A percentile compares a stretch with the other conserved stretches of the same genome.
Evolutionary conservation across 2,888 invertebrate genomes (phyloP).

Genomic region (Melieria picta): DNA sequence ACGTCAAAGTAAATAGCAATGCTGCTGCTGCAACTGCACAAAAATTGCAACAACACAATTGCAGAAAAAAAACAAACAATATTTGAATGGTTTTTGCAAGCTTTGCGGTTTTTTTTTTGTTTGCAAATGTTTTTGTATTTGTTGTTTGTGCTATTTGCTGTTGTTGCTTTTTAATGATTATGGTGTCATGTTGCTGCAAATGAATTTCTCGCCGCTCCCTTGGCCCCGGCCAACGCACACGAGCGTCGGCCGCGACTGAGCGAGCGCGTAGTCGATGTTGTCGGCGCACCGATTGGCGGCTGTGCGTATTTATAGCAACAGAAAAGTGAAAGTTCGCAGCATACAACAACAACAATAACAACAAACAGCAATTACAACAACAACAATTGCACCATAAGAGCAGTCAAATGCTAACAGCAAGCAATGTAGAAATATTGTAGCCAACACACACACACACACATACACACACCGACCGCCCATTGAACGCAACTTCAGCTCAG

Average conservation of each 20-base stretch:
- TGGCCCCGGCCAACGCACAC: no score
- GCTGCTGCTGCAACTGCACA: neutral
- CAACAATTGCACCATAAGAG: neutral
- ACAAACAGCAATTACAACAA: neutral
- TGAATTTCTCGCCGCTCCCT: no score
- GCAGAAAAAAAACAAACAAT: neutral
- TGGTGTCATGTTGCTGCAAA: no score
- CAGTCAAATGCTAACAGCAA: neutral
- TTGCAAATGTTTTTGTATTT: neutral
- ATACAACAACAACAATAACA: neutral
- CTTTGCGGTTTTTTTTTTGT: neutral
- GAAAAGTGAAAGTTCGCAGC: slow-evolving; percentile 40
- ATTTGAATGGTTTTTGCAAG: neutral
- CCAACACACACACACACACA: neutral
- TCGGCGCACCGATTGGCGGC: neutral
- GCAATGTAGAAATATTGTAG: neutral
- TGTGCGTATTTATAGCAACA: neutral
- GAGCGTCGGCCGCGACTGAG: no score
- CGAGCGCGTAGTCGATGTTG: neutral
- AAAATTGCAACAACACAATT: neutral
- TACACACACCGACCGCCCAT: neutral
- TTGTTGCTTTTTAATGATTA: no score
- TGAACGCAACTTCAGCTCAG: neutral
- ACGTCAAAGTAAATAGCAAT: neutral
- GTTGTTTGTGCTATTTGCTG: no score